Evolutionary conservation across 2,113 vertebrate species (phyloP), one percentile per base, ranked within the genome.

Genomic region (Chitala chitala): DNA sequence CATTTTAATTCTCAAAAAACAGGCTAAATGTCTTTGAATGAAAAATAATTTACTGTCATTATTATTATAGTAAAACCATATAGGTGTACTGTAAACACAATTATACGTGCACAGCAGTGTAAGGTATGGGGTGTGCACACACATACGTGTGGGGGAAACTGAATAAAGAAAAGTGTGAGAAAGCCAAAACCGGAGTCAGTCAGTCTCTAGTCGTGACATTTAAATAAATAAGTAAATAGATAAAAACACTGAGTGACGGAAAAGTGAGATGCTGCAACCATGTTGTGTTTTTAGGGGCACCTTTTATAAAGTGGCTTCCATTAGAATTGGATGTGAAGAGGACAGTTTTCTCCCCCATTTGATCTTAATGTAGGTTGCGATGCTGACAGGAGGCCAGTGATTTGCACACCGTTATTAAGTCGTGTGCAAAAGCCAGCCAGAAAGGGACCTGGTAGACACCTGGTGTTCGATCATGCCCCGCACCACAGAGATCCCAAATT

Each of bases 391-490:
- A 89, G 81, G 80, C 84, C 89, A 86, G 84, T 89, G 88, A 92
- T 92, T 91, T 90, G 91, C 90, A 88, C 81, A 83, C 85, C 79
- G 85, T 89, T 88, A 88, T 91, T 89, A 88, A 88, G 87, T 26
- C 68, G 46, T 22, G 46, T 31, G 68, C 29, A 29, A 46, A 46
- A 46, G 15, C 46, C 48, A 46, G 26, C 26, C 44, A 33, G 55
- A 5, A 56, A n/a, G n/a, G n/a, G n/a, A n/a, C n/a, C n/a, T n/a
- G n/a, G n/a, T n/a, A n/a, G n/a, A n/a, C n/a, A n/a, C n/a, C n/a
- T n/a, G n/a, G n/a, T n/a, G n/a, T n/a, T n/a, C n/a, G n/a, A n/a
- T n/a, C n/a, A n/a, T n/a, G n/a, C n/a, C n/a, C n/a, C n/a, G n/a
- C n/a, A n/a, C n/a, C n/a, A n/a, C n/a, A n/a, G n/a, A n/a, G n/a